Evolutionary conservation across 2,888 invertebrate species (phyloP), one percentile per base, ranked within the genome.

Genomic region (Digitonthophagus gazella): DNA sequence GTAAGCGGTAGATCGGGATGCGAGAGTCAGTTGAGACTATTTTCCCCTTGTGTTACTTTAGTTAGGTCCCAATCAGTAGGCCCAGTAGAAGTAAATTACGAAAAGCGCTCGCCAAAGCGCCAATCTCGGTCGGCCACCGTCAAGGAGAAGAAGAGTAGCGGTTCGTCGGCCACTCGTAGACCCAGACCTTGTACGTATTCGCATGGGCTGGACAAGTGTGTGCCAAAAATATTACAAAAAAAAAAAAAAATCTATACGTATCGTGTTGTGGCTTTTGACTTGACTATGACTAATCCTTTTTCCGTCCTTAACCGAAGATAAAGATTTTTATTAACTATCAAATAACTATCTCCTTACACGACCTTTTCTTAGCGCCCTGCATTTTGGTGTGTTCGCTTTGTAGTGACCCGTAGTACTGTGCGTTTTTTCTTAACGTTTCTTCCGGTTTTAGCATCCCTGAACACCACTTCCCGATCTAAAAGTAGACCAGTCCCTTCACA

Each of bases 41-140:
- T 67, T 67, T n/a, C n/a, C 22, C 64, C 61, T 64, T 64, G 65
- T 28, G 54, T 56, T 16, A 54, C 77, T 80, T 72, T 77, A 85
- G 88, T 86, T 80, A 88, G 91, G 78, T 90, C 90, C 69, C 90
- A 90, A 81, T 91, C 91, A 70, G 89, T 90, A 76, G 91, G 91
- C 73, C 90, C 91, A 61, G 84, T 83, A 69, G 84, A 85, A 73
- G 84, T 85, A 74, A 84, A 85, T 72, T 70, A 74, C 66, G 89
- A 90, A 78, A 91, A 90, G 83, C 85, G 88, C 74, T 93, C 93
- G 65, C 93, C 93, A 19, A 92, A 93, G 78, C 90, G 93, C 74
- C 91, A 92, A 77, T 89, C 91, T 64, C 87, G 89, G 78, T 88
- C 90, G 15, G 88, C 89, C 55, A 86, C 88, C 76, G 86, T 88